Base-by-base conservation (phyloP, 1,140 invertebrate species). In the Megalonaias nervosa region DNA sequence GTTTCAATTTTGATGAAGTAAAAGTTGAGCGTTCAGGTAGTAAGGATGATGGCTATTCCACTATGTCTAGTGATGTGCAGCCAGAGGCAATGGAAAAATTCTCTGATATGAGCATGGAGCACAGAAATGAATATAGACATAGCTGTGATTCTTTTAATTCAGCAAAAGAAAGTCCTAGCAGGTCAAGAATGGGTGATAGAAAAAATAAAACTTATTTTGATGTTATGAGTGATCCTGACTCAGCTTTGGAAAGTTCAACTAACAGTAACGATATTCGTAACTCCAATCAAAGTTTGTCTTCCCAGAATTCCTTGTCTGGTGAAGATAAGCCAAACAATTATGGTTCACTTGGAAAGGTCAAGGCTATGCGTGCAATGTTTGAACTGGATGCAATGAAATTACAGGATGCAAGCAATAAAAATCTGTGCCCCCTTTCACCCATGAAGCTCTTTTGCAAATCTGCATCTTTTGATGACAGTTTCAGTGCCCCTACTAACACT, bases 11-110 rank as follows among this genome's bases (percentile, higher is more conserved):
- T 72, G 80, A 81, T 12, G 72, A 77, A 21, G 71, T 85, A 31
- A 81, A 82, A 31, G 86, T 86, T 31, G 88, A 80, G 92, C 69
- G 87, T 64, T 88, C 89, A 93, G 94, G 94, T 16, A 95, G 95
- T 79, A 93, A 94, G 81, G 95, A 96, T 90, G 95, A 97, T 90
- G 95, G 95, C 2, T 97, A 97, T 88, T 96, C 95, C 55, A 96
- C 95, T 6, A 97, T 97, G 95, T 96, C 95, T 1, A 96, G 95
- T 84, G 95, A 97, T 87, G 94, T 96, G 4, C 95, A 96, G 68
- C 87, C 87, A 67, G 85, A 86, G 71, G 75, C 80, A 60, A 65
- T 87, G 61, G 86, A 89, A 74, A 87, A 85, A 73, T 87, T 72
- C 75, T 77, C 75, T 31, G 75, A 77, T 55, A 48, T 48, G 38